Percentiles rank a stretch among this genome's conserved stretches.
These are phyloP conservation scores for Eumacrocentrus americanus DNA, from an alignment of 2,888 invertebrate genomes.

Conservation along the genomic window DNA sequence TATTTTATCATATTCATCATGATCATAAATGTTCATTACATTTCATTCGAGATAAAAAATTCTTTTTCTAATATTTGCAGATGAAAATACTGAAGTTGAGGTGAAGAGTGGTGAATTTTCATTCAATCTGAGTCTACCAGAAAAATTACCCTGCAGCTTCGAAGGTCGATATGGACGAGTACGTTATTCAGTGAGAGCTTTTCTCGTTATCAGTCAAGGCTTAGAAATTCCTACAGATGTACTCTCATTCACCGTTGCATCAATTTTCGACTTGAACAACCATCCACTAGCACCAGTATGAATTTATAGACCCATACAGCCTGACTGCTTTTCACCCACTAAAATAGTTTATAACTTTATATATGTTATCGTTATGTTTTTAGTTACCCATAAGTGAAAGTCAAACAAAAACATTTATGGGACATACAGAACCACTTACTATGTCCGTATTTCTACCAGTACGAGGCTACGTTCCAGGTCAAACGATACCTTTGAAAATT, in stretches of 20 bases:
- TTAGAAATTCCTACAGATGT: slow-evolving; percentile 41
- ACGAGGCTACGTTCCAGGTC: slow-evolving; percentile 58
- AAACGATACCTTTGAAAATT: slow-evolving; percentile 52
- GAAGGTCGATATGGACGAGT: slow-evolving; percentile 61
- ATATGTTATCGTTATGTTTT: slow-evolving; percentile 10
- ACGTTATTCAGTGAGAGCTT: slow-evolving; percentile 61
- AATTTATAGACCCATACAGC: no score
- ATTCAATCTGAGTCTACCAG: slow-evolving; percentile 61
- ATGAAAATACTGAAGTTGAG: slow-evolving; percentile 40
- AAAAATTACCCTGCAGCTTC: slow-evolving; percentile 59
- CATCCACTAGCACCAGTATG: slow-evolving; percentile 53
- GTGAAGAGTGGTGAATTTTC: slow-evolving; percentile 54
- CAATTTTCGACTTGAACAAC: slow-evolving; percentile 62
- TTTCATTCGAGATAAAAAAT: no score
- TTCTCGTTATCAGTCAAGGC: slow-evolving; percentile 53
- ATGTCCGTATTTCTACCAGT: slow-evolving; percentile 51
- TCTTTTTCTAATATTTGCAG: slow-evolving; percentile 31
- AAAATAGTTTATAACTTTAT: not conserved
- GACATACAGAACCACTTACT: slow-evolving; percentile 50
- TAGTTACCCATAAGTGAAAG: slow-evolving; percentile 49
- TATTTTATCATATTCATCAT: no score
- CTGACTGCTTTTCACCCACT: no score
- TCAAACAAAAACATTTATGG: slow-evolving; percentile 48
- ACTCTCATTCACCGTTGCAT: slow-evolving; percentile 62
- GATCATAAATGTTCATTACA: no score